Percentiles rank a stretch among this genome's conserved stretches.
phyloP scores from a whole-genome alignment of 2,113 vertebrate species.

The Lota lota region DNA sequence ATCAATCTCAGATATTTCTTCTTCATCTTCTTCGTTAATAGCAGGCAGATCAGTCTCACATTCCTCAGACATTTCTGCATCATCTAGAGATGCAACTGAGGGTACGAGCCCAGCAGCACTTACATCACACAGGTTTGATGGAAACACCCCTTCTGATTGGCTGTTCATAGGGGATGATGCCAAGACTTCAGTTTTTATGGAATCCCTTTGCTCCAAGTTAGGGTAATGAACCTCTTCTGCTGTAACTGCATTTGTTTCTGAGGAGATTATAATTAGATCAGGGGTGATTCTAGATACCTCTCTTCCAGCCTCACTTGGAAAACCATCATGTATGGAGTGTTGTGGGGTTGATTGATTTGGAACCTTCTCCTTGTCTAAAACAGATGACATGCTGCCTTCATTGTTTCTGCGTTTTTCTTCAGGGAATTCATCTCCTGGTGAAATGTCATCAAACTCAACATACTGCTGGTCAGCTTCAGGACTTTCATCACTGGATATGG shows the following conservation, averaged over 20 bases:
- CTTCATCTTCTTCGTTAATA: conserved; percentile 6
- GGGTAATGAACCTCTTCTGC: background rate
- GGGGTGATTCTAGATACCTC: conserved; percentile 15
- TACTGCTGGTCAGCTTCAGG: conserved; percentile 14
- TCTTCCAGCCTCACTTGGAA: conserved; percentile 24
- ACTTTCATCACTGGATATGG: conserved; percentile 27
- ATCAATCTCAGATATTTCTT: conserved; percentile 1
- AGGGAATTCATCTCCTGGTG: conserved; percentile 16
- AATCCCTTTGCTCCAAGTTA: conserved; percentile 3
- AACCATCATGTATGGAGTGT: conserved; percentile 2
- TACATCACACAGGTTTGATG: conserved; percentile 4
- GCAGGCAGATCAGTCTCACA: conserved; percentile 8
- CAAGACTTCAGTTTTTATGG: background rate
- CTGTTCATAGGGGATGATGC: conserved; percentile 9
- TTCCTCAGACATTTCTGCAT: background rate
- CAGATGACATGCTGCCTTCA: conserved; percentile 1
- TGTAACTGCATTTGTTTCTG: conserved; percentile 18
- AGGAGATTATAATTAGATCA: conserved; percentile 29
- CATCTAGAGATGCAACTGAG: background rate
- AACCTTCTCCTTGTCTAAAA: conserved; percentile 11
- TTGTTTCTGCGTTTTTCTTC: conserved; percentile 3
- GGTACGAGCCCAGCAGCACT: conserved; percentile 19
- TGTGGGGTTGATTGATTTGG: background rate
- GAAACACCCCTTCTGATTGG: conserved; percentile 4
- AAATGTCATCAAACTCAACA: conserved; percentile 31